These are phyloP conservation scores for Aphodius granarius DNA, from an alignment of 2,888 invertebrate species.

Conservation along the genomic window DNA sequence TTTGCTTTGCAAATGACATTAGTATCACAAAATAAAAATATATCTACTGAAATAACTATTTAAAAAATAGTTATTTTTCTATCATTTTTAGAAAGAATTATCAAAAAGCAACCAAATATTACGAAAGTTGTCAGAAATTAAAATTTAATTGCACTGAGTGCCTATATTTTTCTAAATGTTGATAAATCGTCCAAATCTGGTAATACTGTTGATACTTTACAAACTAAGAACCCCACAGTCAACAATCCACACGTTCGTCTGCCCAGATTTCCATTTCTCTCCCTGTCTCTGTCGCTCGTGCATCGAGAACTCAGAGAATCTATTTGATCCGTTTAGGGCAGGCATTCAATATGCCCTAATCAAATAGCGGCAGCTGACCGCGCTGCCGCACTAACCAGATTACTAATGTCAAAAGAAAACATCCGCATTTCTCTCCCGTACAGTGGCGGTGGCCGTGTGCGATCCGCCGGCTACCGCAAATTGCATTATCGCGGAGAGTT, in stretches of 20 bases:
- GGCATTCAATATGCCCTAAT: constrained; percentile 43
- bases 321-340: constrained; percentile 41
- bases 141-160: no score
- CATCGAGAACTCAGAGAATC: constrained; percentile 22
- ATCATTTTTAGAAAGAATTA: no score
- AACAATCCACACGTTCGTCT: constrained; percentile 1
- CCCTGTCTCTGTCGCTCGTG: neutral
- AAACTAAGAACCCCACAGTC: no score
- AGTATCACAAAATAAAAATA: no score
- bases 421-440: constrained; percentile 27
- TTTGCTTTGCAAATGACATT: no score
- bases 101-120: no score
- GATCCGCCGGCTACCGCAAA: constrained; percentile 23
- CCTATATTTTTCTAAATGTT: no score
- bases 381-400: constrained; percentile 37
- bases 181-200: no score
- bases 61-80: no score
- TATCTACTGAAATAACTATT: no score
- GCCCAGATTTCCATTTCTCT: constrained; percentile 17
- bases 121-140: no score
- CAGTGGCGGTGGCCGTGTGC: constrained; percentile 7
- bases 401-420: constrained; percentile 39
- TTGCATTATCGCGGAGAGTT: constrained; percentile 15
- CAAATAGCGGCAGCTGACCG: constrained; percentile 42
- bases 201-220: no score